A percentile compares a stretch with the other conserved stretches of the same genome.
phyloP scores from a whole-genome alignment of 2,113 vertebrate genomes.

The Pangasianodon gigas region DNA sequence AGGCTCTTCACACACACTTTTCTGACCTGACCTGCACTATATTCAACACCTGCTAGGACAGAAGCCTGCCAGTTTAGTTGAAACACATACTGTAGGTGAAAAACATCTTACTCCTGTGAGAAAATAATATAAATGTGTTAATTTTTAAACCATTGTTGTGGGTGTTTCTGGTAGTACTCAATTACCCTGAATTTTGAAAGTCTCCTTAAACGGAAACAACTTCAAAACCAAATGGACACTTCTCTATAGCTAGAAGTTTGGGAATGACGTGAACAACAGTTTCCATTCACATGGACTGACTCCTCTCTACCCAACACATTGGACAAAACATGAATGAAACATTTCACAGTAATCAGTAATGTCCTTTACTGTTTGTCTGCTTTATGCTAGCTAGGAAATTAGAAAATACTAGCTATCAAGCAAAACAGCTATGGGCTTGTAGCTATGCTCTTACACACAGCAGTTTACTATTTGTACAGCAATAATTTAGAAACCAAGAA shows the following conservation, averaged over 20 bases:
- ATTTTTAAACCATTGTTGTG: background rate
- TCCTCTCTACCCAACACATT: background rate
- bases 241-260: background rate
- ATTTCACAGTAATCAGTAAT: background rate
- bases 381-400: background rate
- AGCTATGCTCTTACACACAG: background rate
- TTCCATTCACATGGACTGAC: background rate
- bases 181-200: background rate
- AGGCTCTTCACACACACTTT: background rate
- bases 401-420: background rate
- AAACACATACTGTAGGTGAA: background rate
- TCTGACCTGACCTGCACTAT: background rate
- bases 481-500: background rate
- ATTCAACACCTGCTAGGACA: slow-evolving; percentile 4
- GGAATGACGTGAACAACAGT: background rate
- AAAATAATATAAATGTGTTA: background rate
- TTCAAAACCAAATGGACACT: background rate
- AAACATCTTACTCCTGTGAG: slow-evolving; percentile 2
- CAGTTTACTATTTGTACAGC: background rate
- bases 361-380: background rate
- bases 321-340: background rate
- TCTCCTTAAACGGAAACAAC: background rate
- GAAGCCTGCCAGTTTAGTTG: background rate
- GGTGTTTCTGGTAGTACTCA: background rate
- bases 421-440: background rate